A percentile compares a stretch with the other conserved stretches of the same genome.
phyloP scores from a whole-genome alignment of 2,797 vertebrate species.

The Buceros bicornis region DNA sequence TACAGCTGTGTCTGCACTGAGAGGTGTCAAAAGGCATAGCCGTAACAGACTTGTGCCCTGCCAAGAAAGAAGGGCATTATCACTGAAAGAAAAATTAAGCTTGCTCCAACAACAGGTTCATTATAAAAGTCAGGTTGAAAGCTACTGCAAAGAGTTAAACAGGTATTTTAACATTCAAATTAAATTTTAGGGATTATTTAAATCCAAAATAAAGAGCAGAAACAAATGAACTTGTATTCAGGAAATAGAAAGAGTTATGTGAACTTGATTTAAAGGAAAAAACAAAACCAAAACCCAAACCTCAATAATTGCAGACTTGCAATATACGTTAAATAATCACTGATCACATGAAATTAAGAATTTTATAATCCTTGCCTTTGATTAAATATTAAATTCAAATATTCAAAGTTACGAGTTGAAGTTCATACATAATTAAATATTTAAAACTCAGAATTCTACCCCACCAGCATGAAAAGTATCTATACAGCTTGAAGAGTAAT shows the following conservation, averaged over 20 bases:
- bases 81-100: background rate
- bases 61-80: background rate
- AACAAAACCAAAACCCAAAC: rapidly evolving
- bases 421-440: background rate
- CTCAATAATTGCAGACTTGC: background rate
- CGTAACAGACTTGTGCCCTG: background rate
- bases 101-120: background rate
- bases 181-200: background rate
- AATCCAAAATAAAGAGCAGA: background rate
- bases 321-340: background rate
- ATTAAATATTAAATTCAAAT: background rate
- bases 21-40: background rate
- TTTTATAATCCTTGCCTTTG: background rate
- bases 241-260: background rate
- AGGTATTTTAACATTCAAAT: background rate
- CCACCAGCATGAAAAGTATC: background rate
- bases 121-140: background rate
- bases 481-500: background rate
- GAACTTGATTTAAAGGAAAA: background rate
- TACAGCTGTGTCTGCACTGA: background rate
- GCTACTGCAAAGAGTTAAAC: background rate
- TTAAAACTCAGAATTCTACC: background rate
- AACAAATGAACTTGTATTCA: background rate
- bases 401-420: background rate
- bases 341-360: background rate